Evolutionary conservation across 2,113 vertebrate genomes (phyloP).

Genomic region (Physeter macrocephalus): DNA sequence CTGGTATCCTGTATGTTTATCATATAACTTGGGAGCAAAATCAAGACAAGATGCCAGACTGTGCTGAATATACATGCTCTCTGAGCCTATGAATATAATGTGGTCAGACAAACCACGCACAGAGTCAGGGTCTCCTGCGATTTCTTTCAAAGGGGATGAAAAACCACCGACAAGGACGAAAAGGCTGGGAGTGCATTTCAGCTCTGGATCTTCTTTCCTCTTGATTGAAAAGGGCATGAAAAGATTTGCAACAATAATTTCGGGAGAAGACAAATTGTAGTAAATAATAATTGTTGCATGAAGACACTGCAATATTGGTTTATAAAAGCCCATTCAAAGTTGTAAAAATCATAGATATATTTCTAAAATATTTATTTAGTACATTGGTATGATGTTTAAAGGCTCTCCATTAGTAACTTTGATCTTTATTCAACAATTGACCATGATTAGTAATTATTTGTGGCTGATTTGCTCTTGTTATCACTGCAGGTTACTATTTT

Average conservation of each 20-base stretch:
- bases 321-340: not conserved
- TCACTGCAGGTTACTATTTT: not conserved
- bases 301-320: not conserved
- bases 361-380: not conserved
- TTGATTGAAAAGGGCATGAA: not conserved
- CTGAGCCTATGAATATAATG: not conserved
- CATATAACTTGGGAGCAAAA: not conserved
- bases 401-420: not conserved
- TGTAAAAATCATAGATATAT: not conserved
- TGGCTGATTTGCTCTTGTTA: not conserved
- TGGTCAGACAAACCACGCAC: not conserved
- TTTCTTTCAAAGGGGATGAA: not conserved
- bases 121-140: not conserved
- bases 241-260: not conserved
- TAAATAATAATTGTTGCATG: not conserved
- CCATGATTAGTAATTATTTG: not conserved
- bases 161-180: not conserved
- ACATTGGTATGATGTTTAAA: not conserved
- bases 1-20: not conserved
- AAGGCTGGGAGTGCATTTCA: not conserved
- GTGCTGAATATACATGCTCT: not conserved
- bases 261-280: not conserved
- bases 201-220: not conserved
- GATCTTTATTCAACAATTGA: not conserved
- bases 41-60: not conserved